A percentile compares a stretch with the other conserved stretches of the same genome.
Conservation (phyloP, 1,140 invertebrate genomes). For the Zaprionus camerounensis region DNA sequence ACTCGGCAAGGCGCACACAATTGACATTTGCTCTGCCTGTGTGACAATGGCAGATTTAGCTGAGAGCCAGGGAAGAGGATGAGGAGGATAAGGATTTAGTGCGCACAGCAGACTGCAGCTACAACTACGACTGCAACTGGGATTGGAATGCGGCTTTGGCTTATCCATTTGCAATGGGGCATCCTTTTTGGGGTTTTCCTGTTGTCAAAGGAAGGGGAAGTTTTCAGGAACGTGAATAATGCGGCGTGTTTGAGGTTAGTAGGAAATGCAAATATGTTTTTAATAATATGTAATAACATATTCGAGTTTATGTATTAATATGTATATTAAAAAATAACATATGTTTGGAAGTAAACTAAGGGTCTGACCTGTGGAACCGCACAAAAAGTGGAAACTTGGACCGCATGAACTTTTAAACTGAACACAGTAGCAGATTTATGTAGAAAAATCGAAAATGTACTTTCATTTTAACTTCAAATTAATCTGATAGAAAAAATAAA, state of each 20-base stretch:
- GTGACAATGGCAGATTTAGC: slow-evolving; percentile 68
- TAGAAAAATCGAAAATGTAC: no score
- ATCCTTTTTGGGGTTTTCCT: slow-evolving; percentile 33
- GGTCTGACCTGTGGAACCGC: no score
- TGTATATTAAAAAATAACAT: no score
- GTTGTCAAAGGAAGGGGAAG: slow-evolving; percentile 21
- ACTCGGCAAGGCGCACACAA: slow-evolving; percentile 59
- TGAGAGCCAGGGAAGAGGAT: slow-evolving; percentile 25
- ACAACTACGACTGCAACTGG: slow-evolving; percentile 3
- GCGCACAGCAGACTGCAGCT: slow-evolving; percentile 38
- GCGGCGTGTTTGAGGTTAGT: slow-evolving; percentile 38
- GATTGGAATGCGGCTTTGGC: slow-evolving; percentile 50
- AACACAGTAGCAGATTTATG: not conserved
- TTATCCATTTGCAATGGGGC: slow-evolving; percentile 56
- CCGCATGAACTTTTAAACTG: no score
- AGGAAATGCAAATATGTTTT: not conserved
- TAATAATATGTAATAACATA: not conserved
- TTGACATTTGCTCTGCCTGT: slow-evolving; percentile 66
- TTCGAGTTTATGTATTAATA: no score
- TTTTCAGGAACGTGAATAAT: slow-evolving; percentile 50
- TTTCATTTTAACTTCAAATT: not conserved
- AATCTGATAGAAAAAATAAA: not conserved
- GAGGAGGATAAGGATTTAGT: slow-evolving; percentile 46
- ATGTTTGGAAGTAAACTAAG: no score
- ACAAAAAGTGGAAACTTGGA: no score